These are phyloP conservation scores for Cinara cedri DNA, from an alignment of 2,888 invertebrate species.

Conservation along the genomic window DNA sequence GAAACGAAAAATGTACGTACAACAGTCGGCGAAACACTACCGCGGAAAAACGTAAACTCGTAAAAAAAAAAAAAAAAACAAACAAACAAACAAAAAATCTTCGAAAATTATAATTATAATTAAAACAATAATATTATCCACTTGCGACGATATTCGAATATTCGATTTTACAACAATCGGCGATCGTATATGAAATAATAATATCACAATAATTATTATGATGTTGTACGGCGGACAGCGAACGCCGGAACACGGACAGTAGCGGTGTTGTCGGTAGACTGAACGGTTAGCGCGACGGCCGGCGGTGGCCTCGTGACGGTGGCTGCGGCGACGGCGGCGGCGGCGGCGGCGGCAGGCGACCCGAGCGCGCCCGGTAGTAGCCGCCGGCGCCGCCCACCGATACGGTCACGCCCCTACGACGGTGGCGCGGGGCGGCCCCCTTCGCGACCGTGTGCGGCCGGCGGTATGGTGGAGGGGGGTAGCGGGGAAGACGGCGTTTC, in stretches of 20 bases:
- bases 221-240: background rate
- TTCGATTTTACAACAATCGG: too few species aligned
- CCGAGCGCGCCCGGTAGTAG: constrained; percentile 48
- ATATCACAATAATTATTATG: background rate
- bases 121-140: background rate
- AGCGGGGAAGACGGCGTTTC: constrained; percentile 14
- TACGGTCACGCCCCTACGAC: constrained; percentile 25
- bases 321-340: constrained; percentile 22
- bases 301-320: constrained; percentile 33
- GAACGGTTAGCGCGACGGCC: constrained; percentile 35
- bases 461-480: background rate
- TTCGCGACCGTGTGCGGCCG: background rate
- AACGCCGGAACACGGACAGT: constrained; percentile 37
- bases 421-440: constrained; percentile 21
- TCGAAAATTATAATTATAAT: too few species aligned
- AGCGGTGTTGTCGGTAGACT: constrained; percentile 46
- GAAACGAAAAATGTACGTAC: background rate
- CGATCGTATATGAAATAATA: too few species aligned
- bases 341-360: constrained; percentile 32
- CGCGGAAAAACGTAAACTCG: background rate
- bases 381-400: constrained; percentile 27
- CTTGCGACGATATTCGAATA: background rate
- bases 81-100: background rate
- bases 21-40: background rate
- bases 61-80: background rate